Evolutionary conservation across 2,888 invertebrate genomes (phyloP), one percentile per base, ranked within the genome.

Genomic region (Hirtodrosophila trivittata): DNA sequence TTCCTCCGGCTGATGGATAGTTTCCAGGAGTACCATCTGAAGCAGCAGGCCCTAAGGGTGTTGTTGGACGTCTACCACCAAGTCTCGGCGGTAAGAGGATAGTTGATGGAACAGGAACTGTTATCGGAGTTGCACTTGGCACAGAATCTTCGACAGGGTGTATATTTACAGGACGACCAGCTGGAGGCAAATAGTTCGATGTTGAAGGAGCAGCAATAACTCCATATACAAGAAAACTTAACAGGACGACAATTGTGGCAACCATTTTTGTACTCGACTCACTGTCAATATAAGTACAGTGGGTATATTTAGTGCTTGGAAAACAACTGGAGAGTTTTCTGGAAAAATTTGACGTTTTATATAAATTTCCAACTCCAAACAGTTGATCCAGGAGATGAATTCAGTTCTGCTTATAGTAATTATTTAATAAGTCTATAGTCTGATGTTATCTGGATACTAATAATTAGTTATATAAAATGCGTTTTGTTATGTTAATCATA

Each of bases 241-340:
- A 6, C 16, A 74, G 8, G 4, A 66, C 1, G 1, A 68, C 1
- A 0, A 43, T 45, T 16, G 16, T 28, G 3, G 39, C 14, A 14
- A 46, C 33, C 55, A 59, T 80, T 32, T 51, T 63, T 41, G 10
- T 8, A 32, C 1, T 7, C 18, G 16, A 10, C 1, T 45, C 13
- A 16, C 6, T 41, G 35, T 33, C 3, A 12, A 37, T 37, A 6
- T 10, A 10, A 13, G 10, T 10, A n/a, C 3, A 1, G 14, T n/a
- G 5, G 18, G 10, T 6, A n/a, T 33, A 14, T 26, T 49, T 14
- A 57, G 38, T 39, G 43, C 38, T 57, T 43, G 10, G 5, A 7
- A 28, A 4, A 28, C 47, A 63, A 82, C 68, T 75, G 73, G 67
- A 76, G 54, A 10, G 18, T 9, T 6, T 45, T 33, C 35, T 13